Conservation (phyloP, 2,888 invertebrate species). For the Himalopsyche kuldschensis region DNA sequence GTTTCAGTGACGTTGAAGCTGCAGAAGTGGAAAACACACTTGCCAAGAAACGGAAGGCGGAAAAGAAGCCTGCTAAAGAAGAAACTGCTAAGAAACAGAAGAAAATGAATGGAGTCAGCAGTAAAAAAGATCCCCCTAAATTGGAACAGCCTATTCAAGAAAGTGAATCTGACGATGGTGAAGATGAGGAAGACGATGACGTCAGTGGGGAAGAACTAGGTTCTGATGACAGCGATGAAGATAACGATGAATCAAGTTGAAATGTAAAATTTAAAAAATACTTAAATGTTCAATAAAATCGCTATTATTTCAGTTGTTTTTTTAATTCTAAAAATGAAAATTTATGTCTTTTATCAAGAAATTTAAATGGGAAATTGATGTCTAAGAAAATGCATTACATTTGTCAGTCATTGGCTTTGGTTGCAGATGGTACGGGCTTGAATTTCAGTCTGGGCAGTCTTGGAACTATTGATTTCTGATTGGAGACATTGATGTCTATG, state of each 20-base stretch:
- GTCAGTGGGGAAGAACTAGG: slow-evolving; percentile 32
- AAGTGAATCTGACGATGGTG: slow-evolving; percentile 32
- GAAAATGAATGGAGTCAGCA: slow-evolving; percentile 41
- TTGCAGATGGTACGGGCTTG: no score
- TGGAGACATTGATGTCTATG: no score
- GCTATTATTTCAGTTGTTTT: background rate
- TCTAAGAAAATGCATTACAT: no score
- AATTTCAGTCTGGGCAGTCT: no score
- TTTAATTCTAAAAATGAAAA: no score
- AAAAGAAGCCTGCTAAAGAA: background rate
- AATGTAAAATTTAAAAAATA: slow-evolving; percentile 15
- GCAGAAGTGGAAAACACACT: background rate
- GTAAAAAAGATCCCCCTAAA: slow-evolving; percentile 41
- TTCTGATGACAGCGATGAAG: slow-evolving; percentile 25
- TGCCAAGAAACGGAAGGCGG: slow-evolving; percentile 12
- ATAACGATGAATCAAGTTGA: slow-evolving; percentile 35
- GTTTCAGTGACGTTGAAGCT: slow-evolving; percentile 6
- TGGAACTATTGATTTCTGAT: no score
- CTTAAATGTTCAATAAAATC: background rate
- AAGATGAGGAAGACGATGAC: slow-evolving; percentile 25
- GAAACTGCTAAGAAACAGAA: slow-evolving; percentile 16
- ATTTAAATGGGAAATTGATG: no score
- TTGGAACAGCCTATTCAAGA: slow-evolving; percentile 26
- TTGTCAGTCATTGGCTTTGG: no score
- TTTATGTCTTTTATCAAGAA: no score